phyloP scores from a whole-genome alignment of 1,140 invertebrate genomes.

The Hylaeus anthracinus region DNA sequence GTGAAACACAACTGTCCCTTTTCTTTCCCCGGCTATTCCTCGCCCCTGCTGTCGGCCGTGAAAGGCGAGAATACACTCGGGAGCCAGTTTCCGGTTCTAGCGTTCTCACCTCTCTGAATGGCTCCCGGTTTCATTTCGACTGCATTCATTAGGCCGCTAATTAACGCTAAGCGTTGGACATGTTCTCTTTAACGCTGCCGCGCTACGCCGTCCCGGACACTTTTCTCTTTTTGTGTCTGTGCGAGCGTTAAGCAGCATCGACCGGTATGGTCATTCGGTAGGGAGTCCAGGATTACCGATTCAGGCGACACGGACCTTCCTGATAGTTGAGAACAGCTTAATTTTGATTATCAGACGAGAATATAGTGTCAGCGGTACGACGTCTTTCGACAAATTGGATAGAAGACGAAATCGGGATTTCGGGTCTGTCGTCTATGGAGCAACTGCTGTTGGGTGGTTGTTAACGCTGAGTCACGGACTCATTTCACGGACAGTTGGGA shows the following conservation, averaged over 20 bases:
- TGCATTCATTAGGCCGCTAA: conserved; percentile 46
- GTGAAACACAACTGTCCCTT: conserved; percentile 57
- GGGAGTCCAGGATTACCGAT: background rate
- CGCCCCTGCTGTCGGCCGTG: conserved; percentile 15
- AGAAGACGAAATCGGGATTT: too few relatives aligned
- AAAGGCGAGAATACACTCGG: conserved; percentile 48
- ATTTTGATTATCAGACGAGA: background rate
- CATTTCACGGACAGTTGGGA: too few relatives aligned
- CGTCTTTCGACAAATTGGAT: too few relatives aligned
- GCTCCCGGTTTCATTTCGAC: conserved; percentile 40
- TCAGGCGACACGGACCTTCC: background rate
- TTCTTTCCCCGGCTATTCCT: conserved; percentile 20
- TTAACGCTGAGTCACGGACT: too few relatives aligned
- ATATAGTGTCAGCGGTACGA: background rate
- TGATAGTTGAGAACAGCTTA: background rate
- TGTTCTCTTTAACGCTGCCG: conserved; percentile 29
- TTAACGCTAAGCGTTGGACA: conserved; percentile 44
- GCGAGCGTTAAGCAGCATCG: conserved; percentile 1
- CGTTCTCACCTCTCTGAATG: conserved; percentile 4
- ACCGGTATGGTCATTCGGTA: background rate
- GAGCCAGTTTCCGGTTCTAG: conserved; percentile 55
- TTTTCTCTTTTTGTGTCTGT: background rate
- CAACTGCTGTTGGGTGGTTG: too few relatives aligned
- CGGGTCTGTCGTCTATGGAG: too few relatives aligned
- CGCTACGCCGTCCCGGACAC: background rate